These are phyloP conservation scores for Pachyramphus minor DNA, from an alignment of 2,113 vertebrate genomes.

Conservation along the genomic window DNA sequence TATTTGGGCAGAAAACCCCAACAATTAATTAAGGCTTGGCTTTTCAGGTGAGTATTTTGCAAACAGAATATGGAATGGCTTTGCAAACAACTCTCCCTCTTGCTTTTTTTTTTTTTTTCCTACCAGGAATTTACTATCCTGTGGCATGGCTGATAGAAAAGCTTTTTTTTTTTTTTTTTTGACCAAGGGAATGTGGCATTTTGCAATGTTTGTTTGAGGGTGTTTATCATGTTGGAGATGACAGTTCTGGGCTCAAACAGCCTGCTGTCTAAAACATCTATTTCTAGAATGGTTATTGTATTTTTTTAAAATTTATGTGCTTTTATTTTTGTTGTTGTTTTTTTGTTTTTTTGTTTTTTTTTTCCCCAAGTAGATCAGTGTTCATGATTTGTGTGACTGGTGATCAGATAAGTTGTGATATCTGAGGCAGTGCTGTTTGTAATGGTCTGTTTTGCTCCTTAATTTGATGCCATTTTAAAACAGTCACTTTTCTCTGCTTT, in stretches of 20 bases:
- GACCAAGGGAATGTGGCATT: background rate
- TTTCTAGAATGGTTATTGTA: background rate
- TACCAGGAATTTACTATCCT: background rate
- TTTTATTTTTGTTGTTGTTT: background rate
- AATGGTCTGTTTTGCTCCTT: background rate
- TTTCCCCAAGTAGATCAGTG: background rate
- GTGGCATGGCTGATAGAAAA: background rate
- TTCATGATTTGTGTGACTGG: background rate
- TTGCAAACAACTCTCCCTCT: background rate
- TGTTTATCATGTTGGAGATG: background rate
- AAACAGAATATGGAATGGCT: background rate
- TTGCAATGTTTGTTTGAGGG: background rate
- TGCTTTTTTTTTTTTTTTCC: background rate
- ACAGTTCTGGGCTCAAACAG: background rate
- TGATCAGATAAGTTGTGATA: background rate
- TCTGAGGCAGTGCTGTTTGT: background rate
- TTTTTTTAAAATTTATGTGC: background rate
- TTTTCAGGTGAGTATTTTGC: background rate
- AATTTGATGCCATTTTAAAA: background rate
- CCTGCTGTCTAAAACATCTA: background rate
- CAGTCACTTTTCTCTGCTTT: background rate
- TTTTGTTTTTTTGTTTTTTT: too few species aligned
- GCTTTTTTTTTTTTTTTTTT: too few species aligned
- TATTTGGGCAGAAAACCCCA: background rate
- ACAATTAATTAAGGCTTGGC: background rate